Evolutionary conservation across 2,113 vertebrate species (phyloP).

Genomic region (Oreochromis tanganicae): DNA sequence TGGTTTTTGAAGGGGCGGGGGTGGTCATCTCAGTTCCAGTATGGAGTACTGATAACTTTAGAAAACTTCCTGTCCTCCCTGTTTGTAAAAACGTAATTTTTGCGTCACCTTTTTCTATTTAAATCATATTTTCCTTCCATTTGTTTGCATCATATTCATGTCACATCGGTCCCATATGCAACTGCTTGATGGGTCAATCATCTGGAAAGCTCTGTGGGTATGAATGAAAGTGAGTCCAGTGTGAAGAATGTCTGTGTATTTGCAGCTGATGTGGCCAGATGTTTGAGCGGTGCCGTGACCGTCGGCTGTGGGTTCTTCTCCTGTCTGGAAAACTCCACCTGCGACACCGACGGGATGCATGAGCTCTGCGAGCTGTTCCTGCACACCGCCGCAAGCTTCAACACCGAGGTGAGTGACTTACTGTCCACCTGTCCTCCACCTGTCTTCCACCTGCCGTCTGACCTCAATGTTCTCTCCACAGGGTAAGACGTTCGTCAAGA

Average conservation of each 20-base stretch:
- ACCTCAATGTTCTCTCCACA: constrained; percentile 21
- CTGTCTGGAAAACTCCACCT: constrained; percentile 95
- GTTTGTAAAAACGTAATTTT: background rate
- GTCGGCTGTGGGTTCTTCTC: constrained; percentile 92
- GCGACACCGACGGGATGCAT: constrained; percentile 92
- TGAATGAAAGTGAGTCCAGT: background rate
- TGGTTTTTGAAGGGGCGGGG: background rate
- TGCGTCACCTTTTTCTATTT: background rate
- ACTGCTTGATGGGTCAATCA: background rate
- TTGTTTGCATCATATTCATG: background rate
- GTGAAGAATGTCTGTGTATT: background rate
- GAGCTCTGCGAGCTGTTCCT: constrained; percentile 94
- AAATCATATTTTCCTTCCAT: background rate
- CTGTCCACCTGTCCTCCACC: background rate
- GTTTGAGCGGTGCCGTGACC: constrained; percentile 82
- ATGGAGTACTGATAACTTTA: background rate
- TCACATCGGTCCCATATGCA: background rate
- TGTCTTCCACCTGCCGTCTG: background rate
- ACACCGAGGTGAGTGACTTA: constrained; percentile 83
- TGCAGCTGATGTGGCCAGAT: constrained; percentile 86
- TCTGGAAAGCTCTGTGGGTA: background rate
- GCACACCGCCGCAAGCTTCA: constrained; percentile 87
- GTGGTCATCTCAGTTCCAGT: background rate
- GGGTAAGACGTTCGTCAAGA: constrained; percentile 96
- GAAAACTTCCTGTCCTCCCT: background rate